Conservation (phyloP, 2,797 vertebrate species). For the Tiaroga cobitis region DNA sequence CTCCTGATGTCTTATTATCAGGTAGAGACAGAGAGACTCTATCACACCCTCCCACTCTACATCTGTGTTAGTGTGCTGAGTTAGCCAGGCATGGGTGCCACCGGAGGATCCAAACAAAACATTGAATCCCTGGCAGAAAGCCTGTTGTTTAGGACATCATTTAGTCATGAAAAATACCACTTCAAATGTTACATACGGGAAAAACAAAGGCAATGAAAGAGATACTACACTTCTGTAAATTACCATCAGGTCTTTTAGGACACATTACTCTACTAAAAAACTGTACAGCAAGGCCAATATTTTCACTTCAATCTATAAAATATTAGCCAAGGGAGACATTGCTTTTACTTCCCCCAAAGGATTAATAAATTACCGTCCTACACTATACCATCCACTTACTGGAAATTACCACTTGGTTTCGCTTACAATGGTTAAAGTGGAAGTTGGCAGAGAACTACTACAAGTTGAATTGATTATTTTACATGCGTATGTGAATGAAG, state of each 20-base stretch:
- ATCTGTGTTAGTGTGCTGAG: conserved; percentile 59
- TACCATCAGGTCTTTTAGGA: background rate
- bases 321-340: background rate
- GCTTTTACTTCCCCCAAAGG: background rate
- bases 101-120: conserved; percentile 41
- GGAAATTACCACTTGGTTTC: conserved; percentile 23
- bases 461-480: background rate
- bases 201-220: conserved; percentile 5
- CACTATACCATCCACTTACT: background rate
- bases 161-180: conserved; percentile 37
- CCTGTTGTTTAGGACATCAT: conserved; percentile 41
- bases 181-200: conserved; percentile 15
- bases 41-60: conserved; percentile 62
- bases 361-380: conserved; percentile 4
- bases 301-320: conserved; percentile 35
- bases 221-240: conserved; percentile 15
- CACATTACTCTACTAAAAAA: conserved; percentile 10
- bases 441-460: conserved; percentile 16
- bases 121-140: conserved; percentile 26
- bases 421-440: conserved; percentile 4
- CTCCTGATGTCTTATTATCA: conserved; percentile 52
- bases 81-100: conserved; percentile 43
- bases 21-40: conserved; percentile 47
- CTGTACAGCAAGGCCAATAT: conserved; percentile 19
- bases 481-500: background rate